These are phyloP conservation scores for Corapipo altera DNA, from an alignment of 2,113 vertebrate genomes.

Conservation along the genomic window DNA sequence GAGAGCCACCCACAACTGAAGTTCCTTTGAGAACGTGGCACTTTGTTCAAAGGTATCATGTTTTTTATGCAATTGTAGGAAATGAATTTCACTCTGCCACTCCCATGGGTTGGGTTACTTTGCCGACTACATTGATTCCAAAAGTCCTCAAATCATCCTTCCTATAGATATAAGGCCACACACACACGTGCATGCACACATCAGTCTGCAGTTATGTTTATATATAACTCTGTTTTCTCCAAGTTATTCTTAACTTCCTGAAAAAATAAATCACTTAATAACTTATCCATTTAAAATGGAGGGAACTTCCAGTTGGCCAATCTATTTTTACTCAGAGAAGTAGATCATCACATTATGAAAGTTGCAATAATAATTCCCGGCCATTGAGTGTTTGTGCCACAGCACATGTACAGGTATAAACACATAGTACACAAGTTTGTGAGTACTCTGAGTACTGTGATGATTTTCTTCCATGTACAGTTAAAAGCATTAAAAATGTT, in stretches of 20 bases:
- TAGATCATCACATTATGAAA: neutral
- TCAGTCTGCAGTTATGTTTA: neutral
- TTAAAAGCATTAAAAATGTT: neutral
- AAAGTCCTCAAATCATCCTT: neutral
- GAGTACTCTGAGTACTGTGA: neutral
- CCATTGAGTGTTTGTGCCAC: neutral
- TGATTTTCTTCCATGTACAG: neutral
- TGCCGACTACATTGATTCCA: neutral
- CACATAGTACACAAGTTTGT: neutral
- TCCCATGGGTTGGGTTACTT: slow-evolving; percentile 25
- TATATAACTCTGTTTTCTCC: neutral
- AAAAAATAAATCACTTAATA: neutral
- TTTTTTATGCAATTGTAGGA: slow-evolving; percentile 54
- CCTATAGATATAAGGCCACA: neutral
- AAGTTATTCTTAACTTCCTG: neutral
- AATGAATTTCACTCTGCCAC: slow-evolving; percentile 33
- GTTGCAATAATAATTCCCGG: neutral
- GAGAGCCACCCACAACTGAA: slow-evolving; percentile 1
- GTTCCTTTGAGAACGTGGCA: neutral
- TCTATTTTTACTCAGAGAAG: neutral
- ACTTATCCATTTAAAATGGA: neutral
- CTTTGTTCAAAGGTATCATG: slow-evolving; percentile 9
- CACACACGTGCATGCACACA: neutral
- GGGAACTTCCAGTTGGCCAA: neutral
- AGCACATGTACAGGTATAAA: neutral